A percentile compares a stretch with the other conserved stretches of the same genome.
These are phyloP conservation scores for Novumbra hubbsi DNA, from an alignment of 2,797 vertebrate genomes.

Conservation along the genomic window DNA sequence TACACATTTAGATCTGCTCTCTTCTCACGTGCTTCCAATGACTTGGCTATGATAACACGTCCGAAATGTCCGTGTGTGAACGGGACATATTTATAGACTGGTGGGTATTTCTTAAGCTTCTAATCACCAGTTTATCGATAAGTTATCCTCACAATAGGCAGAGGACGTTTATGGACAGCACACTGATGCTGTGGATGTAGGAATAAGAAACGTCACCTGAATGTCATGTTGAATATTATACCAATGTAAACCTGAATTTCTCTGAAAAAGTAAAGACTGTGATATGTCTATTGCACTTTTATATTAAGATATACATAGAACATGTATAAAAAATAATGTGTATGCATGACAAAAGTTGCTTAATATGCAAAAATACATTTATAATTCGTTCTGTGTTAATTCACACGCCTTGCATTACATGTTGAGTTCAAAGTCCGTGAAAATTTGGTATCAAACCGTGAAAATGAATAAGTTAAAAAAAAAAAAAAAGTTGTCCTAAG, in stretches of 20 bases:
- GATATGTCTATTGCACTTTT: slow-evolving; percentile 67
- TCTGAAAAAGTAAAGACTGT: slow-evolving; percentile 38
- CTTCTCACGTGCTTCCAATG: neutral
- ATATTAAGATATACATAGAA: slow-evolving; percentile 68
- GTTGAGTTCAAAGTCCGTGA: slow-evolving; percentile 1
- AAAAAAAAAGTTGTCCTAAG: slow-evolving; percentile 27
- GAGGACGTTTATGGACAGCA: slow-evolving; percentile 28
- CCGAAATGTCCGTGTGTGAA: neutral
- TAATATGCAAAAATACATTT: slow-evolving; percentile 36
- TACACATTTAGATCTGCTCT: slow-evolving; percentile 42
- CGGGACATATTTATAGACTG: slow-evolving; percentile 29
- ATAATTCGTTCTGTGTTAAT: slow-evolving; percentile 41
- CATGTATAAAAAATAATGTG: slow-evolving; percentile 73
- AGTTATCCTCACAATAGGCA: neutral
- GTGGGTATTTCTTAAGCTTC: slow-evolving; percentile 26
- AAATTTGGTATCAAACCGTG: slow-evolving; percentile 37
- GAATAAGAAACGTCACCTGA: slow-evolving; percentile 54
- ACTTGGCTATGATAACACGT: neutral
- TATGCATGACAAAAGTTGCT: slow-evolving; percentile 36
- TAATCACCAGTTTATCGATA: slow-evolving; percentile 31
- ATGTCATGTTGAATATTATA: slow-evolving; percentile 38
- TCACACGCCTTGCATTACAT: slow-evolving; percentile 31
- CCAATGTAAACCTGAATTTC: slow-evolving; percentile 22
- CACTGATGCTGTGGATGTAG: slow-evolving; percentile 19
- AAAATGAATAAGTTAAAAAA: slow-evolving; percentile 55